Base-by-base conservation (phyloP, 2,888 invertebrate genomes). In the Abrostola tripartita region DNA sequence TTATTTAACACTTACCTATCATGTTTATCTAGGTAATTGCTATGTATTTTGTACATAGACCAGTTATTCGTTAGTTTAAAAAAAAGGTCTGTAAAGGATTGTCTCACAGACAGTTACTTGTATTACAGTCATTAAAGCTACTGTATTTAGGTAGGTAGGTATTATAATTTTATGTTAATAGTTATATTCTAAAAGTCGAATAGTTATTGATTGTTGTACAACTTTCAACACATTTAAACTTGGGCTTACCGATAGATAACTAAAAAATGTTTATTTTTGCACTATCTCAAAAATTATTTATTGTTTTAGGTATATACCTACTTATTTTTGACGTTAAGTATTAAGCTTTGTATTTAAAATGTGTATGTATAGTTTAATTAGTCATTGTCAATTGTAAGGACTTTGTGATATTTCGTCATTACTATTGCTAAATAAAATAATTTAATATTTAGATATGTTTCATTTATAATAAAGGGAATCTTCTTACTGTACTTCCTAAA, bases 361-460 rank as follows among this genome's bases (percentile, higher is more conserved):
- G 53, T 66, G 56, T 74, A 65, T 79, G 69, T 81, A 83, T 82
- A 71, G 66, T 72, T 68, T 77, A 68, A 62, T 63, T 76, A 88
- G 87, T 86, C 83, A 86, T 79, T 83, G 84, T 88, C 83, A 86
- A 88, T 87, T 87, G 82, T 92, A 91, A 88, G 85, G 85, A 88
- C 83, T 91, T 88, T 92, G 92, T 92, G 92, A 92, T 92, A 92
- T 91, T 90, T 89, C 81, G 82, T 84, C 84, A 87, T 86, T 87
- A 88, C 83, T 86, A 88, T 85, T 87, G 75, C 79, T 84, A 79
- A 91, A 89, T 91, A 91, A 92, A 92, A 83, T 86, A 85, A 81
- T 82, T 81, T 81, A 85, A 80, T 66, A 65, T 68, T 71, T 67
- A 37, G 12, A 35, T 38, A 42, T 42, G 37, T 74, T 52, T 71